Conservation (phyloP, 2,113 vertebrate species). For the Rynchops niger region DNA sequence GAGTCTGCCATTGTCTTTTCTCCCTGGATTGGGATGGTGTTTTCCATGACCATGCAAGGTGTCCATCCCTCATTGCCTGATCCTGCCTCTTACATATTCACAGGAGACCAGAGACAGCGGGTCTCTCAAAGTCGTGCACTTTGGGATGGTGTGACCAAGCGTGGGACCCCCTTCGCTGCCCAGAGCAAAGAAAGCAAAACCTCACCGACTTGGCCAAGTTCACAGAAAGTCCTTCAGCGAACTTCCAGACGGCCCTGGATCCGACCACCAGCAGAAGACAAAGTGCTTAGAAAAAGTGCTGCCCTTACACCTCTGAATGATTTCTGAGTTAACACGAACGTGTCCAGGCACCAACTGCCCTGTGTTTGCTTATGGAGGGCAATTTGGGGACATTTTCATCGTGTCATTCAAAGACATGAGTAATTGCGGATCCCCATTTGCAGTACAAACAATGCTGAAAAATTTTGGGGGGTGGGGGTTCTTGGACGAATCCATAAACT, state of each 20-base stretch:
- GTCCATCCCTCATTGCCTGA: background rate
- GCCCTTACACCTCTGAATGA: background rate
- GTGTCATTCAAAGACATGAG: rapidly evolving
- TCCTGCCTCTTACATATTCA: background rate
- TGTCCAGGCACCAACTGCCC: background rate
- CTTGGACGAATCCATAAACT: background rate
- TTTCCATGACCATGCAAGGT: rapidly evolving
- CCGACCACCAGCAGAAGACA: background rate
- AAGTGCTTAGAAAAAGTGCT: background rate
- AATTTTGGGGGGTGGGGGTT: background rate
- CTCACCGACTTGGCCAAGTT: background rate
- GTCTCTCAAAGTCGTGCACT: constrained; percentile 83
- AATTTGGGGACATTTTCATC: background rate
- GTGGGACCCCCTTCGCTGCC: background rate
- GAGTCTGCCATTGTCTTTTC: background rate
- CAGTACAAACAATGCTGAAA: background rate
- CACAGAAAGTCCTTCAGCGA: rapidly evolving
- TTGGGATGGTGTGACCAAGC: constrained; percentile 82
- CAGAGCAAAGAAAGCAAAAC: background rate
- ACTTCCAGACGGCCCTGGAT: background rate
- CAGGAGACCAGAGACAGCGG: constrained; percentile 68
- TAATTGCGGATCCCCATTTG: background rate
- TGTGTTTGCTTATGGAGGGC: background rate
- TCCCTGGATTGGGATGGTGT: background rate
- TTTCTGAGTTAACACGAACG: rapidly evolving